phyloP scores from a whole-genome alignment of 1,140 invertebrate genomes.

The Tetramorium simillimum region DNA sequence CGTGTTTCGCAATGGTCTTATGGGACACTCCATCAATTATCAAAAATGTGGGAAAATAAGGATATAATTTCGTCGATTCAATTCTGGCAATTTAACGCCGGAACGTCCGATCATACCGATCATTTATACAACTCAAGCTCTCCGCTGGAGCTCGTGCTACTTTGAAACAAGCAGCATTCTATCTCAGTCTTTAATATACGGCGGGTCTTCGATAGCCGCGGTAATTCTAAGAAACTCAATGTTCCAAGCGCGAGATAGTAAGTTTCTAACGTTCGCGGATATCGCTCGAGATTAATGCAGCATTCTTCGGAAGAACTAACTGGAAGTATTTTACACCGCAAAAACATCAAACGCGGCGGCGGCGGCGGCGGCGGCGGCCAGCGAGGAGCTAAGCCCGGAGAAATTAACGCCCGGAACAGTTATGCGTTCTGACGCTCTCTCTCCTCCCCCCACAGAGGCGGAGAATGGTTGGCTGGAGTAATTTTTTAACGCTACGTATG shows the following conservation, averaged over 20 bases:
- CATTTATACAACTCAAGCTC: background rate
- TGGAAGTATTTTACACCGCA: slow-evolving; percentile 46
- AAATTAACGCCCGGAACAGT: slow-evolving; percentile 46
- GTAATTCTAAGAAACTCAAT: background rate
- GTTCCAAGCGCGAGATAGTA: background rate
- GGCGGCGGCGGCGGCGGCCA: background rate
- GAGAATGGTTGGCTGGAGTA: background rate
- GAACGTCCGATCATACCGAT: background rate
- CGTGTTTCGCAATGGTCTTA: slow-evolving; percentile 9
- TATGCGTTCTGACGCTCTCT: slow-evolving; percentile 17
- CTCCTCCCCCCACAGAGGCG: background rate
- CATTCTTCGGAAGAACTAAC: slow-evolving; percentile 43
- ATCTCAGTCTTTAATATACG: slow-evolving; percentile 24
- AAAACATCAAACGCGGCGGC: slow-evolving; percentile 30
- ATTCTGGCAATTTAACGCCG: background rate
- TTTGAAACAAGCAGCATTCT: slow-evolving; percentile 9
- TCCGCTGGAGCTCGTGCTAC: background rate
- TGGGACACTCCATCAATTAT: background rate
- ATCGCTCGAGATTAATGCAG: slow-evolving; percentile 27
- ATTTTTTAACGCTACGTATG: slow-evolving; percentile 53
- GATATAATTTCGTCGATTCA: background rate
- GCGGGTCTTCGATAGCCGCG: background rate
- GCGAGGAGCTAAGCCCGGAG: background rate
- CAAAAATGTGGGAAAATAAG: background rate
- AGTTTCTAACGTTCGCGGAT: slow-evolving; percentile 9